Evolutionary conservation across 2,888 invertebrate genomes (phyloP).

Genomic region (Tiliacea aurago): DNA sequence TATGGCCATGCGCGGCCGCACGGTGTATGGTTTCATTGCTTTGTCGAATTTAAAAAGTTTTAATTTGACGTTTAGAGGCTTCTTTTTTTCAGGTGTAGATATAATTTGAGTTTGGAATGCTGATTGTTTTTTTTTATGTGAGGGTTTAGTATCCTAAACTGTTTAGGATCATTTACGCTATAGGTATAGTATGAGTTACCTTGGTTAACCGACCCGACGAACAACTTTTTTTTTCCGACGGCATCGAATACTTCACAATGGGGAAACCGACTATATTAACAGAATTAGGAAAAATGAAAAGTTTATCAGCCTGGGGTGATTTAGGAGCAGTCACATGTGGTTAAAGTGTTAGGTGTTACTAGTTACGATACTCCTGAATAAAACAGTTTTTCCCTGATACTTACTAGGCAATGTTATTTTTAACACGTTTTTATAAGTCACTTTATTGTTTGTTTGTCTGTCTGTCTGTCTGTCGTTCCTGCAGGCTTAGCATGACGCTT

Average conservation of each 20-base stretch:
- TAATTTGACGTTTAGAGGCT: slow-evolving; percentile 48
- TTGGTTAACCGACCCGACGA: neutral
- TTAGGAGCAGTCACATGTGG: no score
- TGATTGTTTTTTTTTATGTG: slow-evolving; percentile 30
- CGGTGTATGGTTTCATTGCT: slow-evolving; percentile 61
- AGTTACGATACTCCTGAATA: neutral
- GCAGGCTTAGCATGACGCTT: no score
- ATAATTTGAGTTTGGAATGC: slow-evolving; percentile 40
- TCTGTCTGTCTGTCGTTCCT: no score
- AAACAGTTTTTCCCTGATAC: neutral
- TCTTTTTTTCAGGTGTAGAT: slow-evolving; percentile 13
- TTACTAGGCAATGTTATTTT: neutral
- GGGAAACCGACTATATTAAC: no score
- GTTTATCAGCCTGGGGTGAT: no score
- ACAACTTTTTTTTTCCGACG: slow-evolving; percentile 16
- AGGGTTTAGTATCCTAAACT: slow-evolving; percentile 14
- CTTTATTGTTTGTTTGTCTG: no score
- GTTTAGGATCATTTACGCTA: slow-evolving; percentile 17
- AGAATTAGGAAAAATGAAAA: no score
- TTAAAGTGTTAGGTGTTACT: neutral
- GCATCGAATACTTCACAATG: no score
- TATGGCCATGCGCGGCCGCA: slow-evolving; percentile 62
- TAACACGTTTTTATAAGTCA: no score
- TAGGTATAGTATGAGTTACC: slow-evolving; percentile 18
- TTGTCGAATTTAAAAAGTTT: slow-evolving; percentile 61